Evolutionary conservation across 1,140 invertebrate species (phyloP).

Genomic region (Zelostemma sp.): DNA sequence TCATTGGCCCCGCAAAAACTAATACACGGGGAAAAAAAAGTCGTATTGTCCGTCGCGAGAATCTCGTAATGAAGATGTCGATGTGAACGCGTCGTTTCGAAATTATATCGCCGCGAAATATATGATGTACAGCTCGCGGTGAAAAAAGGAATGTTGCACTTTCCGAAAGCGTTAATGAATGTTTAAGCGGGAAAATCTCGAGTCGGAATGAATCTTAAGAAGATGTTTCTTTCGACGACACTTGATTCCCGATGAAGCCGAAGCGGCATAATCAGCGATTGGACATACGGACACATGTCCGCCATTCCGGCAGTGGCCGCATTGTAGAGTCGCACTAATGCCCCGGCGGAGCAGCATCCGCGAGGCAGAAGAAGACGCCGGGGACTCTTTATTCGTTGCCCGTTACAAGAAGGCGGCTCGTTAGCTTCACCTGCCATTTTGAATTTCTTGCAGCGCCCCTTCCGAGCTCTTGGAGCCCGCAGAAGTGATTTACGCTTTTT

Average conservation of each 20-base stretch:
- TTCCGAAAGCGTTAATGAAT: too few relatives aligned
- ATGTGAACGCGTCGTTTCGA: too few relatives aligned
- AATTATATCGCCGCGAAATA: too few relatives aligned
- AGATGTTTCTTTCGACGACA: slow-evolving; percentile 35
- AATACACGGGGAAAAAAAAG: too few relatives aligned
- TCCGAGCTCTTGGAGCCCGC: not conserved
- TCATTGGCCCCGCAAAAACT: not conserved
- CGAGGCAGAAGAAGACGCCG: slow-evolving; percentile 17
- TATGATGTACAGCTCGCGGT: too few relatives aligned
- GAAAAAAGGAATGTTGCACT: too few relatives aligned
- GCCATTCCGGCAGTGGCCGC: slow-evolving; percentile 28
- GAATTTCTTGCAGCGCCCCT: slow-evolving; percentile 41
- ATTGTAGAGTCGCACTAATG: slow-evolving; percentile 17
- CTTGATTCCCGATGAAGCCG: slow-evolving; percentile 18
- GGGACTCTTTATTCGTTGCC: slow-evolving; percentile 19
- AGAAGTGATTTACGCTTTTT: slow-evolving; percentile 60
- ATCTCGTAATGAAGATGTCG: too few relatives aligned
- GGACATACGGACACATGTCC: slow-evolving; percentile 34
- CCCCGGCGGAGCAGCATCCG: not conserved
- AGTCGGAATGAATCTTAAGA: slow-evolving; percentile 38
- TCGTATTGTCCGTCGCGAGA: too few relatives aligned
- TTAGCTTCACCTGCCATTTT: slow-evolving; percentile 56
- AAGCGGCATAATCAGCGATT: slow-evolving; percentile 27
- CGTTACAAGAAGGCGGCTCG: slow-evolving; percentile 46
- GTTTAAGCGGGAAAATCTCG: not conserved